Evolutionary conservation across 2,797 vertebrate genomes (phyloP).

Genomic region (Gouania willdenowi): DNA sequence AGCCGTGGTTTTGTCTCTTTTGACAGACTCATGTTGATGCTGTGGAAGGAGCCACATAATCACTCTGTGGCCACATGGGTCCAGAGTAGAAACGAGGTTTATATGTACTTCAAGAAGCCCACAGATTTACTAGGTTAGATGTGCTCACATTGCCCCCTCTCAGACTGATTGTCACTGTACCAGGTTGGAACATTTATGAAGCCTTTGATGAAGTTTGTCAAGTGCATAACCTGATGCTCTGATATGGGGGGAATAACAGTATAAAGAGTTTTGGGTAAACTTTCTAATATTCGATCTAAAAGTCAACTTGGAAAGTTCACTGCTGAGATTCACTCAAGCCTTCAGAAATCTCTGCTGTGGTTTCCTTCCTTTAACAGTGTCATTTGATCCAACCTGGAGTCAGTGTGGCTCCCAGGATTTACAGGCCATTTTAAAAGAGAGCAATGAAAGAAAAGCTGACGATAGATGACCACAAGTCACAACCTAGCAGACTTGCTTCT

Average conservation of each 20-base stretch:
- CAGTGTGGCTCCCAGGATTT: conserved; percentile 42
- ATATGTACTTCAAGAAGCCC: conserved; percentile 48
- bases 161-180: conserved; percentile 10
- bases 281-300: too few species aligned
- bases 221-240: not conserved
- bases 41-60: conserved; percentile 52
- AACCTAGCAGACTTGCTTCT: not conserved
- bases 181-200: conserved; percentile 20
- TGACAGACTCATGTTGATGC: conserved; percentile 58
- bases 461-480: conserved; percentile 32
- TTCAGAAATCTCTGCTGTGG: conserved; percentile 33
- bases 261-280: too few species aligned
- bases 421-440: conserved; percentile 50
- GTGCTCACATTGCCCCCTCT: conserved; percentile 11
- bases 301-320: too few species aligned
- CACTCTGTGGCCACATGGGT: conserved; percentile 42
- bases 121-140: conserved; percentile 34
- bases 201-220: conserved; percentile 34
- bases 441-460: conserved; percentile 58
- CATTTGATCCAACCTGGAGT: conserved; percentile 61
- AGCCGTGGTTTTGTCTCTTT: conserved; percentile 48
- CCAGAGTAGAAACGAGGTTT: conserved; percentile 19
- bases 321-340: conserved; percentile 3
- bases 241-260: too few species aligned
- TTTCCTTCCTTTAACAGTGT: conserved; percentile 49